Percentiles rank a stretch among this genome's conserved stretches.
These are phyloP conservation scores for Chalcis sispes DNA, from an alignment of 2,888 invertebrate species.

Conservation along the genomic window DNA sequence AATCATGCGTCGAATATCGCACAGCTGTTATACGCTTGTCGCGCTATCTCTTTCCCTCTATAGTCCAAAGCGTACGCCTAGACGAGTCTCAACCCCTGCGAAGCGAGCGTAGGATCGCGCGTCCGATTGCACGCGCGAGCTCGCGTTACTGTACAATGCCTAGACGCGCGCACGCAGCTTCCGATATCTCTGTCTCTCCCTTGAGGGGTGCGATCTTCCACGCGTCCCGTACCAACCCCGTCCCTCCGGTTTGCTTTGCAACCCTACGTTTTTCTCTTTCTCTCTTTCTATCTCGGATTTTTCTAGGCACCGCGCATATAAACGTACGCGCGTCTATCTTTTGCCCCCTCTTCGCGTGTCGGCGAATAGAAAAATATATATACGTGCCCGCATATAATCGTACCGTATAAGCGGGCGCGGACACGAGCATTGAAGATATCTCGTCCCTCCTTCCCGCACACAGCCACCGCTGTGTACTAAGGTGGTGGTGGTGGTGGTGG, in stretches of 20 bases:
- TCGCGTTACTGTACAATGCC: neutral
- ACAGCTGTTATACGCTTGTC: constrained; percentile 23
- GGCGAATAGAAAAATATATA: neutral
- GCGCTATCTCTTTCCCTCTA: constrained; percentile 24
- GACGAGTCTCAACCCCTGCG: constrained; percentile 45
- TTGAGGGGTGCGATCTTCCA: constrained; percentile 8
- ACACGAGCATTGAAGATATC: neutral
- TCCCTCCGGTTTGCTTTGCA: constrained; percentile 14
- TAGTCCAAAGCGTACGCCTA: neutral
- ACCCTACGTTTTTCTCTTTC: neutral
- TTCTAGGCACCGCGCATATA: neutral
- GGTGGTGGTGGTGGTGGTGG: too few species aligned
- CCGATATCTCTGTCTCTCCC: neutral
- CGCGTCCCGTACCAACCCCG: neutral
- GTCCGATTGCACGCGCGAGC: neutral
- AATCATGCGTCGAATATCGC: constrained; percentile 17
- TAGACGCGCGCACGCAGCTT: neutral
- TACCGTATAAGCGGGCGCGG: neutral
- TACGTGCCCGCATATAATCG: neutral
- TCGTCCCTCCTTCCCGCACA: too few species aligned
- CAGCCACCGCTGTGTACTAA: too few species aligned
- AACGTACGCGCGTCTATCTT: too few species aligned
- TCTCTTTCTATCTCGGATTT: constrained; percentile 17
- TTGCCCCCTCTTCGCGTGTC: too few species aligned
- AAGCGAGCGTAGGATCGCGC: constrained; percentile 24